Percentiles rank a stretch among this genome's conserved stretches.
phyloP scores from a whole-genome alignment of 1,140 invertebrate genomes.

The Alviniconcha marisindica region DNA sequence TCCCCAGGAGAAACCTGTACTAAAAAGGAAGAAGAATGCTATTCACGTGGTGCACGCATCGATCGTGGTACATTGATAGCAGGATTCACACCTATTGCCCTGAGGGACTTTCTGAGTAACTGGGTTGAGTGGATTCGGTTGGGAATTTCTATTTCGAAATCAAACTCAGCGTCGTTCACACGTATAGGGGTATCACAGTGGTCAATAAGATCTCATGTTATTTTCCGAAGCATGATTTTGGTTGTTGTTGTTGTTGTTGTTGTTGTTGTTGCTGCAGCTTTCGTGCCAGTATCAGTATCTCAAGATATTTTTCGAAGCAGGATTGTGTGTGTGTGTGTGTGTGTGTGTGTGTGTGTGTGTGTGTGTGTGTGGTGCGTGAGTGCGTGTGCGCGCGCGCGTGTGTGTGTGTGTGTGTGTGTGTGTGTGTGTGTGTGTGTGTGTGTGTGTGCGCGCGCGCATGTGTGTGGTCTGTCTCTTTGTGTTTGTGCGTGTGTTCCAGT shows the following conservation, averaged over 20 bases:
- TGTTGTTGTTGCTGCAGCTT: background rate
- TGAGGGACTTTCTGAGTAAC: slow-evolving; percentile 76
- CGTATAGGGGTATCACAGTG: slow-evolving; percentile 79
- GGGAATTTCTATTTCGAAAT: no score
- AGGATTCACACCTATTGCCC: no score
- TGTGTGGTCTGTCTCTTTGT: no score
- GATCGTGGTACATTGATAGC: no score
- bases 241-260: background rate
- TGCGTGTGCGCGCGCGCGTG: background rate
- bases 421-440: background rate
- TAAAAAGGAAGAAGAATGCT: no score
- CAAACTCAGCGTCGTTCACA: no score
- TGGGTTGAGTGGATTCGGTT: slow-evolving; percentile 85
- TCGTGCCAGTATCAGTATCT: no score
- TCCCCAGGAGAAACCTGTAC: no score
- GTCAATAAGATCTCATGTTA: background rate
- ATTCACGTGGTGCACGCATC: no score
- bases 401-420: background rate
- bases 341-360: background rate
- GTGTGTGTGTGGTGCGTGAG: background rate
- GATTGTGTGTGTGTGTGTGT: background rate
- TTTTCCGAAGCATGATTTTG: background rate
- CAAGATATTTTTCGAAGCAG: no score
- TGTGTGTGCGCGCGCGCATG: background rate
- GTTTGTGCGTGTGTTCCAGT: no score